A percentile compares a stretch with the other conserved stretches of the same genome.
phyloP scores from a whole-genome alignment of 1,140 invertebrate species.

The Periplaneta americana region DNA sequence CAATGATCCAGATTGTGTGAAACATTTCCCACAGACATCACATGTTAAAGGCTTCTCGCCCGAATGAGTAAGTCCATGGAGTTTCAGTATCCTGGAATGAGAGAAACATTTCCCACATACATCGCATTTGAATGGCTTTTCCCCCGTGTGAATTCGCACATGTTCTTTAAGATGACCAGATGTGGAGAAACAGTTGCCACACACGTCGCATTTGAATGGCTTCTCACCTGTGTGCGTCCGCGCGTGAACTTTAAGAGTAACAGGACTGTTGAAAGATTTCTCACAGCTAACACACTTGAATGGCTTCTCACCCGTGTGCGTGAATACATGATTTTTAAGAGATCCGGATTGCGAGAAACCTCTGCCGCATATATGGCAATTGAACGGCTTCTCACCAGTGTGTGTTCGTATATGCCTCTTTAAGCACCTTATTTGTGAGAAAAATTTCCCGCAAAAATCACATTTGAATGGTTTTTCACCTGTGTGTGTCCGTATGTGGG shows the following conservation, averaged over 20 bases:
- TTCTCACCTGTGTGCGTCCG: conserved; percentile 70
- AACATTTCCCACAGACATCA: too few species aligned
- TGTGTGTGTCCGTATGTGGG: conserved; percentile 39
- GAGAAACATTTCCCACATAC: too few species aligned
- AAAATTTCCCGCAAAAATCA: conserved; percentile 37
- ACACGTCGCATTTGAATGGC: conserved; percentile 63
- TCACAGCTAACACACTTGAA: conserved; percentile 54
- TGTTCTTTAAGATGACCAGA: too few species aligned
- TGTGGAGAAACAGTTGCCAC: conserved; percentile 71
- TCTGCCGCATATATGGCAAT: conserved; percentile 45
- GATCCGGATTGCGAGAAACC: conserved; percentile 49
- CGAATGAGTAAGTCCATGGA: too few species aligned
- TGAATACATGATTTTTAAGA: conserved; percentile 46
- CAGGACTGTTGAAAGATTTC: conserved; percentile 73
- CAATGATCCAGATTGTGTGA: too few species aligned
- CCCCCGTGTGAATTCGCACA: too few species aligned
- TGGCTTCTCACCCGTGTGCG: conserved; percentile 49
- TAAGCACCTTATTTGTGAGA: conserved; percentile 44
- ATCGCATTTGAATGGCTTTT: too few species aligned
- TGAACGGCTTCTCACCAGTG: conserved; percentile 61
- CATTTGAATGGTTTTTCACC: too few species aligned
- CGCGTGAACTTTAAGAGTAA: conserved; percentile 67
- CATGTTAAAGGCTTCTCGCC: too few species aligned
- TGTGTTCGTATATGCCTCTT: conserved; percentile 59
- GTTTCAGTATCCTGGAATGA: too few species aligned